These are phyloP conservation scores for Clanis bilineata DNA, from an alignment of 2,888 invertebrate genomes.

Conservation along the genomic window DNA sequence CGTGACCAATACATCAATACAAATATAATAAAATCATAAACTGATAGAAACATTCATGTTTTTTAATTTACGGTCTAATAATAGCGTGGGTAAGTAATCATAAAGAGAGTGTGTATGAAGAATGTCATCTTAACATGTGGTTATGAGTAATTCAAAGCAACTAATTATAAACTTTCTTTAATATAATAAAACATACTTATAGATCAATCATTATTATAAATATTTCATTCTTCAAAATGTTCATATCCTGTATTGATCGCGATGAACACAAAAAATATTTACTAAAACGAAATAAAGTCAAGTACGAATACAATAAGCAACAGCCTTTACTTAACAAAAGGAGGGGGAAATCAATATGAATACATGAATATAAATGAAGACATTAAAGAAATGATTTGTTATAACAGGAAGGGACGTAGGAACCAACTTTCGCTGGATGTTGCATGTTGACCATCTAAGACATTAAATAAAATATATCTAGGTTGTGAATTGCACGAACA, in stretches of 20 bases:
- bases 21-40: too few relatives aligned
- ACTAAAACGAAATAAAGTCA: not conserved
- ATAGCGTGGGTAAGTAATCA: too few relatives aligned
- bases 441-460: too few relatives aligned
- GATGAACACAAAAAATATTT: not conserved
- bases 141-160: not conserved
- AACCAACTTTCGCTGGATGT: not conserved
- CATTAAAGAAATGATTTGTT: conserved; percentile 4
- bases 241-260: not conserved
- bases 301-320: not conserved
- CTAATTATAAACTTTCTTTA: not conserved
- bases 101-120: too few relatives aligned
- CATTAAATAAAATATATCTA: too few relatives aligned
- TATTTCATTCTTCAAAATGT: not conserved
- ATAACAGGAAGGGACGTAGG: not conserved
- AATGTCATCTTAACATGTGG: too few relatives aligned
- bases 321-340: not conserved
- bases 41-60: too few relatives aligned
- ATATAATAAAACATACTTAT: too few relatives aligned
- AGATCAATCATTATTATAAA: not conserved
- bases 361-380: conserved; percentile 8
- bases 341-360: not conserved
- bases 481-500: too few relatives aligned
- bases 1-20: too few relatives aligned
- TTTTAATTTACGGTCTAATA: too few relatives aligned